Base-by-base conservation (phyloP, 2,888 invertebrate genomes). In the Lissocephala sabroskyi region DNA sequence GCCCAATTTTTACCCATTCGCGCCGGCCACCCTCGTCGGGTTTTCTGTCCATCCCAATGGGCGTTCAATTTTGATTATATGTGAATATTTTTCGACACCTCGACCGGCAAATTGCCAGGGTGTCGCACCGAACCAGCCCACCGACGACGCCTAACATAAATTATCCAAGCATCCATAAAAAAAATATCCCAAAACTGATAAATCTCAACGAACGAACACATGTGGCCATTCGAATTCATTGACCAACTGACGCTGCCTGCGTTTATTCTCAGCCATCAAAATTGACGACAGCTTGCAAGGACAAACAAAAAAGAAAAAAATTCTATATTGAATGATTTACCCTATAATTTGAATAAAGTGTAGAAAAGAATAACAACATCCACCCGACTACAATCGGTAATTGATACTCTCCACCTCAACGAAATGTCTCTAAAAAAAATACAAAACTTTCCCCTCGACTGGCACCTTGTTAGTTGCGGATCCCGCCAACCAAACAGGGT, bases 81-180 rank as follows among this genome's bases (percentile, higher is more conserved):
- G 29, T 33, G 35, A 42, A 37, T 18, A 37, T 17, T 35, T 37
- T 37, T 18, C 36, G 39, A 7, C 45, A 40, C 19, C 19, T 28
- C 14, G 13, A 39, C 35, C 48, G 45, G 18, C 51, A 49, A 59
- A 59, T 59, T 59, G 50, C 40, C 49, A 48, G 56, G 59, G 52
- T 49, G 56, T 49, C 49, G 49, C 52, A 29, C n/a, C n/a, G n/a
- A n/a, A n/a, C n/a, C n/a, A n/a, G n/a, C n/a, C n/a, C n/a, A n/a
- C n/a, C n/a, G n/a, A n/a, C n/a, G n/a, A n/a, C n/a, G n/a, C n/a
- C n/a, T n/a, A n/a, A n/a, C n/a, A n/a, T n/a, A n/a, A n/a, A n/a
- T n/a, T n/a, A n/a, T n/a, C n/a, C n/a, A n/a, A n/a, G n/a, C n/a
- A n/a, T n/a, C n/a, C n/a, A n/a, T n/a, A n/a, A n/a, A n/a, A 46